phyloP scores from a whole-genome alignment of 2,113 vertebrate species.

The Manacus vitellinus region DNA sequence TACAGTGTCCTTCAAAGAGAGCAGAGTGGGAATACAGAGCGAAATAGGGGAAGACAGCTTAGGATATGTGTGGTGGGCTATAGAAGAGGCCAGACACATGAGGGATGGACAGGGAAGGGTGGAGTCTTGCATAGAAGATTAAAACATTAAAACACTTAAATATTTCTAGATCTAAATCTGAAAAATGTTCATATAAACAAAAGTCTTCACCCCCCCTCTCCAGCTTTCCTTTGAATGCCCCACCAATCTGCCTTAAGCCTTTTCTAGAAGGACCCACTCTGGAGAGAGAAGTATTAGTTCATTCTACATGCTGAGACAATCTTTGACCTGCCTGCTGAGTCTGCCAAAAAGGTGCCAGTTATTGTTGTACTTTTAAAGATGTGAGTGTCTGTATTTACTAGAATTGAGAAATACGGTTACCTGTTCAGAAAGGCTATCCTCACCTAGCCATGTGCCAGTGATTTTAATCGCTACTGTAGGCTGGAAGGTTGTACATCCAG shows the following conservation, averaged over 20 bases:
- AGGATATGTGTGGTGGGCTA: background rate
- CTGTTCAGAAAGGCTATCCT: background rate
- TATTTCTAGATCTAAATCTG: slow-evolving; percentile 35
- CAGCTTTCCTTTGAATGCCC: slow-evolving; percentile 34
- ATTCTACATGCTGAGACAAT: slow-evolving; percentile 49
- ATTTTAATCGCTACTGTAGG: background rate
- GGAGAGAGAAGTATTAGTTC: slow-evolving; percentile 35
- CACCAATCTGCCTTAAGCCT: slow-evolving; percentile 61
- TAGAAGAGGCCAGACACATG: background rate
- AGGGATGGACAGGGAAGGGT: background rate
- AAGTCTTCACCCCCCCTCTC: background rate
- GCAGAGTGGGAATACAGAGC: background rate
- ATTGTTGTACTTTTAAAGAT: slow-evolving; percentile 14
- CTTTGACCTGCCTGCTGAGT: slow-evolving; percentile 58
- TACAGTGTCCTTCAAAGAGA: background rate
- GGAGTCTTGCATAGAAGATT: background rate
- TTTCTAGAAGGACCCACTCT: slow-evolving; percentile 50
- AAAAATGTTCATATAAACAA: slow-evolving; percentile 27
- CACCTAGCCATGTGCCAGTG: background rate
- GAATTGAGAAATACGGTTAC: slow-evolving; percentile 35
- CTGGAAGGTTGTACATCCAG: background rate
- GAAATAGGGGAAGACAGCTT: background rate
- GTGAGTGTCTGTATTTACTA: slow-evolving; percentile 7
- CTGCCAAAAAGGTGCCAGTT: slow-evolving; percentile 58
- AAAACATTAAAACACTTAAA: background rate